Evolutionary conservation across 1,140 invertebrate genomes (phyloP), one percentile per base, ranked within the genome.

Genomic region (Stegodyphus mimosarum): DNA sequence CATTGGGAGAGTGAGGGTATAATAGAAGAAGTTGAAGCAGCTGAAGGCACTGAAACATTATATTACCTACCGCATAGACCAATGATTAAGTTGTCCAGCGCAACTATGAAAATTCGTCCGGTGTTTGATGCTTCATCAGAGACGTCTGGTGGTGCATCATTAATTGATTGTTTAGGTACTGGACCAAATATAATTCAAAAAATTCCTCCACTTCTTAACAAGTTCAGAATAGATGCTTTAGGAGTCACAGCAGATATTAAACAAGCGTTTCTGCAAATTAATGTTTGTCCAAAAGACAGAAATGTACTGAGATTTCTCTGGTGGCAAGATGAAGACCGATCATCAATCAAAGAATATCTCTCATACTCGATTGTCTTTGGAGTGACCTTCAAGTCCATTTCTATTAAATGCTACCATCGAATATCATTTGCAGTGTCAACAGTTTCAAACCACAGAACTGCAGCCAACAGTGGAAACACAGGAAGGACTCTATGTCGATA

Each of bases 31-130:
- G 49, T 71, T 7, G 49, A 50, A 33, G 7, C 10, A 50, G 7
- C 6, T 49, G 69, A 71, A 7, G n/a, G 7, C 7, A 33, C 6
- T 6, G 7, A 71, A 6, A 67, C 7, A 49, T 11, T 33, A 15
- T 64, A 77, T 55, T 64, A 77, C 60, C 49, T 77, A n/a, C 74
- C 74, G 6, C 74, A 77, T 17, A 18, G 49, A 64, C 74, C 74
- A 5, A 17, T 77, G n/a, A 66, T 77, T 33, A 77, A 77, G 74
- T 9, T 49, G 33, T 63, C 53, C 6, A 77, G 60, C 49, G 18
- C n/a, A 33, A 77, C 74, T n/a, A 77, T 55, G 11, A 77, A 66
- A 18, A 77, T 77, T n/a, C 18, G 74, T 11, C 74, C 74, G 11
- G 60, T 77, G 6, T 77, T 64, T 77, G 74, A 77, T 51, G 50